Conservation (phyloP, 1,140 invertebrate species). For the Diabrotica virgifera region DNA sequence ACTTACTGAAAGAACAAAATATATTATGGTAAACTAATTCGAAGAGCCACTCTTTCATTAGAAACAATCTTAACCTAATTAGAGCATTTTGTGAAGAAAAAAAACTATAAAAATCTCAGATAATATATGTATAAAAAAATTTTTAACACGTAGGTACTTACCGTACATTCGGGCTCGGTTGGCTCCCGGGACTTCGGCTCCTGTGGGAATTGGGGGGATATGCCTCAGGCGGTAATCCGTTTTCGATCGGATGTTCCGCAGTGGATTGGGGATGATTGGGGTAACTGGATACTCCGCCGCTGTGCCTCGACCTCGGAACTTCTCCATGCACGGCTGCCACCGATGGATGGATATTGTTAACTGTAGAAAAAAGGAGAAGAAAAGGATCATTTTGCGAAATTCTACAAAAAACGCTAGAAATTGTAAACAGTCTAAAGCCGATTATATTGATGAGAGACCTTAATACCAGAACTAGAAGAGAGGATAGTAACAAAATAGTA, state of each 20-base stretch:
- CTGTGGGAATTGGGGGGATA: constrained; percentile 51
- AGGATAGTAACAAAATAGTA: too few relatives aligned
- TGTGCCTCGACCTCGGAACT: constrained; percentile 48
- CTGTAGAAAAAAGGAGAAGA: constrained; percentile 41
- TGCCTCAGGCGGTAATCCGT: constrained; percentile 53
- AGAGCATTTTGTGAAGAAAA: too few relatives aligned
- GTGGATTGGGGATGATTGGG: constrained; percentile 47
- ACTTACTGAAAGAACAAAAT: too few relatives aligned
- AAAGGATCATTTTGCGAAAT: background rate
- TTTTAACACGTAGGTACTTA: constrained; percentile 30
- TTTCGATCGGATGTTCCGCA: constrained; percentile 48
- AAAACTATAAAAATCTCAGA: too few relatives aligned
- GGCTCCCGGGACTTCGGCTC: constrained; percentile 43
- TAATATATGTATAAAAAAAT: too few relatives aligned
- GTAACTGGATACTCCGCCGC: constrained; percentile 48
- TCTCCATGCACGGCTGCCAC: constrained; percentile 49
- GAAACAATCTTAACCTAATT: too few relatives aligned
- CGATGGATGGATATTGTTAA: constrained; percentile 55
- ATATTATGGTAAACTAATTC: too few relatives aligned
- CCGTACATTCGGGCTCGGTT: constrained; percentile 55
- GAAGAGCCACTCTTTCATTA: too few relatives aligned
- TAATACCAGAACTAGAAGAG: too few relatives aligned
- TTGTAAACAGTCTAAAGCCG: constrained; percentile 3
- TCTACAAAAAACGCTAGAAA: background rate
- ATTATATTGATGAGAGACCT: too few relatives aligned